Percentiles rank a stretch among this genome's conserved stretches.
These are phyloP conservation scores for Drosophila falleni DNA, from an alignment of 2,888 invertebrate species.

Conservation along the genomic window DNA sequence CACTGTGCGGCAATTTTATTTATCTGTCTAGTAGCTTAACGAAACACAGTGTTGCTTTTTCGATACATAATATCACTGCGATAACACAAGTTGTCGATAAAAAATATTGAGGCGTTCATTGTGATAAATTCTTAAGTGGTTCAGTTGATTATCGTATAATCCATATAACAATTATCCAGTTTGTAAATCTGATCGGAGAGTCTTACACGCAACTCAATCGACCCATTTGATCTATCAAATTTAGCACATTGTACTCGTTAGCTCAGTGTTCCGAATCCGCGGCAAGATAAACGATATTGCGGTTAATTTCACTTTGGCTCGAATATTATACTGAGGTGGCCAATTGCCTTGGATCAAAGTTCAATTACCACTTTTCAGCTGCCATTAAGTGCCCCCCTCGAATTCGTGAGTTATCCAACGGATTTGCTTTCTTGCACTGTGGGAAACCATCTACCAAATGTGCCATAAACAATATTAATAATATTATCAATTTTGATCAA, in stretches of 20 bases:
- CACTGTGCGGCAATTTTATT: conserved; percentile 35
- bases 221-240: background rate
- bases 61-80: background rate
- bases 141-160: background rate
- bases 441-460: background rate
- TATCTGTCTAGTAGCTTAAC: conserved; percentile 2
- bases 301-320: conserved; percentile 37
- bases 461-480: background rate
- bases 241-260: background rate
- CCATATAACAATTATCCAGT: background rate
- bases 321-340: conserved; percentile 3
- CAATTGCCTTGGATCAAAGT: conserved; percentile 18
- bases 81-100: conserved; percentile 1
- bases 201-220: background rate
- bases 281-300: conserved; percentile 46
- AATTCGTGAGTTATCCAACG: conserved; percentile 12
- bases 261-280: background rate
- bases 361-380: conserved; percentile 7
- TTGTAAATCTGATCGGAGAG: background rate
- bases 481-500: background rate
- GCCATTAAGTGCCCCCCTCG: background rate
- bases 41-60: conserved; percentile 3
- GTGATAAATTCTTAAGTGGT: background rate
- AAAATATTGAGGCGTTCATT: background rate
- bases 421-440: background rate